Percentiles rank a stretch among this genome's conserved stretches.
Conservation (phyloP, 2,113 vertebrate genomes). For the Thalassarche chlororhynchos region DNA sequence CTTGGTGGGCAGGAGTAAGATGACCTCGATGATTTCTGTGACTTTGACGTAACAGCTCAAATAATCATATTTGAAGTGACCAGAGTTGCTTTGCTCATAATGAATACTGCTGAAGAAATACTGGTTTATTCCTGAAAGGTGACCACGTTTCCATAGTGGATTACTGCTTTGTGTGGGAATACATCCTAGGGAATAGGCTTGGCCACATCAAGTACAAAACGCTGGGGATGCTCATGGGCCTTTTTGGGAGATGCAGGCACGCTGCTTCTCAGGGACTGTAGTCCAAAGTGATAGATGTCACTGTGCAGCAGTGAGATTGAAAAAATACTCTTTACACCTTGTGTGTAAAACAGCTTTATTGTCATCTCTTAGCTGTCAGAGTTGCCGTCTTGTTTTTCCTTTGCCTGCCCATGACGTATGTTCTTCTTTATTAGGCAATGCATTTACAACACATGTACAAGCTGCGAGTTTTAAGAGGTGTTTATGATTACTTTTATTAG, state of each 20-base stretch:
- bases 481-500: not conserved
- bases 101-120: not conserved
- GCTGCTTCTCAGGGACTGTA: not conserved
- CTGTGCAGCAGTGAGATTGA: not conserved
- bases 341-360: not conserved
- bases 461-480: not conserved
- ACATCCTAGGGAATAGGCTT: not conserved
- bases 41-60: not conserved
- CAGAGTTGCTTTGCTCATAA: rapidly evolving
- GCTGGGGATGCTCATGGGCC: not conserved
- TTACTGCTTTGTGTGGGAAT: not conserved
- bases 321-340: not conserved
- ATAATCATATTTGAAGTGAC: not conserved
- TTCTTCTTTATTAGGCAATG: not conserved
- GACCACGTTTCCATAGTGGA: not conserved
- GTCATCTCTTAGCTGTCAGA: not conserved
- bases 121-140: not conserved
- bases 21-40: not conserved
- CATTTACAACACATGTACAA: not conserved
- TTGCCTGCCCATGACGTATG: not conserved
- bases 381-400: not conserved
- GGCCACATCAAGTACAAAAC: not conserved
- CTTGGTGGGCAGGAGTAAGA: not conserved
- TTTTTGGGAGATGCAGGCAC: not conserved
- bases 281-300: not conserved